phyloP scores from a whole-genome alignment of 2,797 vertebrate species.

The Picus viridis region DNA sequence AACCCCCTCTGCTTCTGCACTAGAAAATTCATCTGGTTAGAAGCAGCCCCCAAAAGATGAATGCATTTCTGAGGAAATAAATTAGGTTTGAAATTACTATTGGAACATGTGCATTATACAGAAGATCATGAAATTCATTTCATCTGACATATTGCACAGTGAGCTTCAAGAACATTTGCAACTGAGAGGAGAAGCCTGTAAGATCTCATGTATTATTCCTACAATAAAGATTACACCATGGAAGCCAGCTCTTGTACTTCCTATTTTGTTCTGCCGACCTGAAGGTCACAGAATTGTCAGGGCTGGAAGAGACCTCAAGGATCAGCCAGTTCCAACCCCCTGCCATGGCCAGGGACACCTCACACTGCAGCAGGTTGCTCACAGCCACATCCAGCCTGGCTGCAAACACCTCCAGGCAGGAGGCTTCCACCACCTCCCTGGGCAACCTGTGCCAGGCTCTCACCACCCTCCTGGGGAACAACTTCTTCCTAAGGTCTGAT shows the following conservation, averaged over 20 bases:
- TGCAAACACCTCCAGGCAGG: too few species aligned
- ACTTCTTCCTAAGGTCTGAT: too few species aligned
- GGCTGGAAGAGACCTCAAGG: too few species aligned
- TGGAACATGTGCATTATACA: slow-evolving; percentile 73
- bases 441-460: too few species aligned
- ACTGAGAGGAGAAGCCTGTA: slow-evolving; percentile 46
- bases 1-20: slow-evolving; percentile 47
- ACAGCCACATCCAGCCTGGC: too few species aligned
- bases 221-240: slow-evolving; percentile 56
- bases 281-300: slow-evolving; percentile 14
- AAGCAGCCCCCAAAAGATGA: slow-evolving; percentile 66
- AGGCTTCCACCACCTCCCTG: too few species aligned
- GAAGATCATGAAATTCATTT: slow-evolving; percentile 72
- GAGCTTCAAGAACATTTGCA: slow-evolving; percentile 66
- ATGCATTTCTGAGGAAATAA: slow-evolving; percentile 70
- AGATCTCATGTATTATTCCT: slow-evolving; percentile 66
- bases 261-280: neutral
- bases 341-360: too few species aligned
- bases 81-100: slow-evolving; percentile 71
- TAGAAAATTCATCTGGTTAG: slow-evolving; percentile 65
- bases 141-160: slow-evolving; percentile 61
- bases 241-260: slow-evolving; percentile 42
- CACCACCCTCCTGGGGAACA: too few species aligned
- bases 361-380: too few species aligned
- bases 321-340: too few species aligned